Evolutionary conservation across 2,113 vertebrate genomes (phyloP), one percentile per base, ranked within the genome.

Genomic region (Ramphastos sulfuratus): DNA sequence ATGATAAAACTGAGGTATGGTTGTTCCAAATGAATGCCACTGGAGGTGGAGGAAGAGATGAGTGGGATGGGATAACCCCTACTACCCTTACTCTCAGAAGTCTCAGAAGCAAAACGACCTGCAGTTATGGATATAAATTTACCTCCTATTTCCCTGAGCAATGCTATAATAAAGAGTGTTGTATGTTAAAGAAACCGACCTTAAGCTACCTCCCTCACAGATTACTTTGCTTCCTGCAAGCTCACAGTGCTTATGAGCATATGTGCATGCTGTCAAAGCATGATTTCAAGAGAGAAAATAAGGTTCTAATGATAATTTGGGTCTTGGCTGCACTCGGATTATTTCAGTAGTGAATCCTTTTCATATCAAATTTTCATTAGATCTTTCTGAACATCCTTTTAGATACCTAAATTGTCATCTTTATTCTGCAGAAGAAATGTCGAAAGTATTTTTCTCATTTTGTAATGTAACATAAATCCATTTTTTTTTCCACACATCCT

Each of bases 201-300:
- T 96, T 82, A 94, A 96, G 73, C 59, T 89, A 89, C 94, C 95
- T 93, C 72, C 65, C 35, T 94, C 73, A 85, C 61, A 89, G 91
- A 96, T 92, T 80, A 91, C 87, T 93, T 92, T 92, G 69, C 70
- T 91, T 95, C 33, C 85, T 94, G 76, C 54, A 90, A 92, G 76
- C 61, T 92, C 70, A 37, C 65, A 78, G 91, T 71, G 67, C 64
- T 90, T 87, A 33, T 60, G 87, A 96, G 85, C 87, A 91, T 93
- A 92, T 94, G 91, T 91, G 82, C 79, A 37, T 83, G 58, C 91
- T 94, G 87, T 94, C 93, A 96, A 94, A 96, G 94, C 87, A 92
- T 31, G 69, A 85, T 89, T 87, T 96, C 58, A 80, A 93, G 87
- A 93, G 72, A 82, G 79, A 95, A 91, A 90, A 91, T 78, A 91